Percentiles rank a stretch among this genome's conserved stretches.
These are phyloP conservation scores for Linnaemya vulpina DNA, from an alignment of 2,888 invertebrate genomes.

Conservation along the genomic window DNA sequence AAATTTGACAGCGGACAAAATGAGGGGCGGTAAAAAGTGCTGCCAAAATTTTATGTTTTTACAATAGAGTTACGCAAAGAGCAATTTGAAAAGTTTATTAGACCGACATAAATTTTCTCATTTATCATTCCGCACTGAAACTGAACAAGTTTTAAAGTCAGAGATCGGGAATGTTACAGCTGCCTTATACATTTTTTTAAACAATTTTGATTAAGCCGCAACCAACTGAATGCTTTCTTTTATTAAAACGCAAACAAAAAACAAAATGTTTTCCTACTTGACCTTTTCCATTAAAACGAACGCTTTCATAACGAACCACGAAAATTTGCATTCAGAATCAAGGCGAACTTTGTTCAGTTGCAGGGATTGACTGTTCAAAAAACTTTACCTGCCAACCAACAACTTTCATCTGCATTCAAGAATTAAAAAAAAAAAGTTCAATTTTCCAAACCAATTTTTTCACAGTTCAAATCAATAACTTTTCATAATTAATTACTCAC, in stretches of 20 bases:
- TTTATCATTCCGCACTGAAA: too few species aligned
- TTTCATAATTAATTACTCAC: slow-evolving; percentile 45
- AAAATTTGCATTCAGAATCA: not conserved
- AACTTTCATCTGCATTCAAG: not conserved
- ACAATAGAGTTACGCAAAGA: too few species aligned
- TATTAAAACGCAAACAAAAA: not conserved
- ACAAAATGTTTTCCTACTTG: not conserved
- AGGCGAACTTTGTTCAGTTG: not conserved
- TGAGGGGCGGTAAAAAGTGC: too few species aligned
- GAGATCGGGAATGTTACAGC: too few species aligned
- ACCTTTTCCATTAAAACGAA: not conserved
- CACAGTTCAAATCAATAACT: slow-evolving; percentile 45
- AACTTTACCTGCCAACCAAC: not conserved
- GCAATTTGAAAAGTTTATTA: too few species aligned
- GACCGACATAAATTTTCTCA: too few species aligned
- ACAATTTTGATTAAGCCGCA: too few species aligned
- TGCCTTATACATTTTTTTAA: too few species aligned
- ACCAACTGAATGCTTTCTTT: not conserved
- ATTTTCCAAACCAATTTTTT: not conserved
- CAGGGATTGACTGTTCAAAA: not conserved
- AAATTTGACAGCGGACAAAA: too few species aligned
- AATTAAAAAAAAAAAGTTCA: not conserved
- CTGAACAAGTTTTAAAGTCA: too few species aligned
- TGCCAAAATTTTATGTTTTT: too few species aligned
- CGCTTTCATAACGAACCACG: not conserved